These are phyloP conservation scores for Calidris pygmaea DNA, from an alignment of 2,113 vertebrate species.

Conservation along the genomic window DNA sequence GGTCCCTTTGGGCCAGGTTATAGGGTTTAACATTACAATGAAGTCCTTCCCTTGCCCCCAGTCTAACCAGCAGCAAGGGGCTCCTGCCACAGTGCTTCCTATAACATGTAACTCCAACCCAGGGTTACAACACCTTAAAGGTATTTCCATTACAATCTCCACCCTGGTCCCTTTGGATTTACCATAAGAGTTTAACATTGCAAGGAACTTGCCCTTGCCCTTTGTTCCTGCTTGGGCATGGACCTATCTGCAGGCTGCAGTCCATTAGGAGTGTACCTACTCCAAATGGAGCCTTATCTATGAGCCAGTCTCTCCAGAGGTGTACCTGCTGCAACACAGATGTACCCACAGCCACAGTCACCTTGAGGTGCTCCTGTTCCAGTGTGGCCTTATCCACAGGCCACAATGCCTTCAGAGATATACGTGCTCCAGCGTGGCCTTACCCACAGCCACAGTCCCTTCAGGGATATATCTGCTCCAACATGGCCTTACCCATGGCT, in stretches of 20 bases:
- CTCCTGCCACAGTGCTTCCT: too few relatives aligned
- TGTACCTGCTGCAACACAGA: neutral
- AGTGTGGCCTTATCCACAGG: neutral
- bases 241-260: neutral
- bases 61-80: too few relatives aligned
- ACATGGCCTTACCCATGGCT: neutral
- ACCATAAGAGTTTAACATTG: neutral
- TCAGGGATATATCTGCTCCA: neutral
- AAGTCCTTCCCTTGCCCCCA: too few relatives aligned
- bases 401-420: neutral
- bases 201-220: neutral
- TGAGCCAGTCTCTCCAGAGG: neutral
- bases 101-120: too few relatives aligned
- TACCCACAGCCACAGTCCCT: neutral
- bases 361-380: neutral
- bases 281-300: neutral
- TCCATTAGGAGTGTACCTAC: neutral
- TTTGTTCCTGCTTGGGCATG: neutral
- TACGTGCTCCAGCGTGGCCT: neutral
- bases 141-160: neutral
- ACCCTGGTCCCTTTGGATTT: neutral
- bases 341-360: neutral
- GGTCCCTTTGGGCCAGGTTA: neutral
- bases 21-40: neutral
- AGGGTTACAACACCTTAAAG: neutral